Base-by-base conservation (phyloP, 2,113 vertebrate species). In the Tenrec ecaudatus region DNA sequence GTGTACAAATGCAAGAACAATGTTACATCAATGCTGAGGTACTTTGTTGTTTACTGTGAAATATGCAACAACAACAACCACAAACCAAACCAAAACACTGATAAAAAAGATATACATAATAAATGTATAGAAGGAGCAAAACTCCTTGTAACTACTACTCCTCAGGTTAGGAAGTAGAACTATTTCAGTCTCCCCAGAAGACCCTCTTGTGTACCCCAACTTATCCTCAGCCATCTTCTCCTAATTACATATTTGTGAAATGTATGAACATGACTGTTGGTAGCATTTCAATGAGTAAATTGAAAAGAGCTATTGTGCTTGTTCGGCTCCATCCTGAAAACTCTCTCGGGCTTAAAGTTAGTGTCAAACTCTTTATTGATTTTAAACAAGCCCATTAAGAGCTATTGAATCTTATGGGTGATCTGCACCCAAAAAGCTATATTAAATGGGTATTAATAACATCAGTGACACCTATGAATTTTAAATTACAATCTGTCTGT, bases 341-440 rank as follows among this genome's bases (percentile, higher is more conserved):
- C 7, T 47, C 71, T 87, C 69, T 6, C 1, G 81, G 19, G 22
- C 27, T 83, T 87, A 43, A 33, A 12, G 31, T 69, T 79, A 84
- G 14, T 71, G 79, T 92, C 82, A 33, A 14, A 88, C 2, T 71
- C 38, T 88, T 93, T 57, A 69, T 64, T 88, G 62, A 1, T 15
- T 93, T 75, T 86, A 29, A 93, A 4, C 15, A 94, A 91, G 19
- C 62, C 64, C 89, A n/a, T 90, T 93, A 90, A 62, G 87, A 87
- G 3, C 3, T 58, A 57, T 92, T 60, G 33, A 87, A 83, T 11
- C 15, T 71, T 68, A 77, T n/a, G 1, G 1, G 16, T 29, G 4
- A 5, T 1, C n/a, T 88, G 92, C 82, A 88, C 12, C 29, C 86
- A 82, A 92, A 20, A 90, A 94, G 71, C 68, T 82, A n/a, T 89